Percentiles rank a stretch among this genome's conserved stretches.
Evolutionary conservation across 2,888 invertebrate species (phyloP).

Genomic region (Scotopteryx bipunctaria): DNA sequence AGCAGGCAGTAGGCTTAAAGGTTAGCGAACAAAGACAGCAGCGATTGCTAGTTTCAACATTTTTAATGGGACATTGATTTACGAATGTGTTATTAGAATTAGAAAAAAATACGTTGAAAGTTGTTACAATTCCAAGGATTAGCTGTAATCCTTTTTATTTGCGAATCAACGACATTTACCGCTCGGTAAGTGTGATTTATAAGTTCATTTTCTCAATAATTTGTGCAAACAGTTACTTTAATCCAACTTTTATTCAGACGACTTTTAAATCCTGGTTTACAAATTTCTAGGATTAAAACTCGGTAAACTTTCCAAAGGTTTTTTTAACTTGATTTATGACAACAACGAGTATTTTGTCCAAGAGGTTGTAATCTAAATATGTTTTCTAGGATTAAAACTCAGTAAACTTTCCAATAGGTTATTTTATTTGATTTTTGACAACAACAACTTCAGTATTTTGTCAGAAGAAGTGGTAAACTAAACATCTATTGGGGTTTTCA

Average conservation of each 20-base stretch:
- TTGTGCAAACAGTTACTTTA: constrained; percentile 20
- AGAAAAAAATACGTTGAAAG: constrained; percentile 15
- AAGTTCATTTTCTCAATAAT: constrained; percentile 18
- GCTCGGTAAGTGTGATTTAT: constrained; percentile 21
- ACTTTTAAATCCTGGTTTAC: constrained; percentile 19
- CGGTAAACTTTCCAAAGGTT: too few species aligned
- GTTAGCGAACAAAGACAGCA: background rate
- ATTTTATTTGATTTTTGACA: too few species aligned
- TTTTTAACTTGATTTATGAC: too few species aligned
- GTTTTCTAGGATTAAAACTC: too few species aligned
- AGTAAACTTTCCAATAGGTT: too few species aligned
- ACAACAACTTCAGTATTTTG: too few species aligned
- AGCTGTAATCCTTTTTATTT: constrained; percentile 23
- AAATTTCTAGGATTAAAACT: constrained; percentile 22
- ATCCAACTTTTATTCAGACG: constrained; percentile 18
- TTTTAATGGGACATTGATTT: constrained; percentile 30
- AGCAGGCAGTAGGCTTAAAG: too few species aligned
- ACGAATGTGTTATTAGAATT: constrained; percentile 30
- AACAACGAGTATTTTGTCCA: too few species aligned
- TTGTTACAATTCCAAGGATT: constrained; percentile 19
- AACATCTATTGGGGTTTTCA: too few species aligned
- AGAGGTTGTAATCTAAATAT: too few species aligned
- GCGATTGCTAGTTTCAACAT: background rate
- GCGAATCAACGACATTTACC: constrained; percentile 22
- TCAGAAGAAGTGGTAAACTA: too few species aligned